These are phyloP conservation scores for Lophotriccus pileatus DNA, from an alignment of 2,797 vertebrate species.

Conservation along the genomic window DNA sequence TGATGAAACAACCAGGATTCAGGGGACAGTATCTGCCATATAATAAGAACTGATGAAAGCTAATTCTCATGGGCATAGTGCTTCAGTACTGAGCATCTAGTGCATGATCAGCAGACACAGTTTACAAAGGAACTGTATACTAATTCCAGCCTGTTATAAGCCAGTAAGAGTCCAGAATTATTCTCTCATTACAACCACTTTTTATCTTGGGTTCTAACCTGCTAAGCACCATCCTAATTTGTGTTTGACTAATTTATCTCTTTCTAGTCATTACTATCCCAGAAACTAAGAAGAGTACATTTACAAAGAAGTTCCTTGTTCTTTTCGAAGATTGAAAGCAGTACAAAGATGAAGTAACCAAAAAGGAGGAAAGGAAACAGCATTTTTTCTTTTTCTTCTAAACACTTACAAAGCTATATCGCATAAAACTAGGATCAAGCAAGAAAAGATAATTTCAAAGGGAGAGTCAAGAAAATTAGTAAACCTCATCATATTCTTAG, in stretches of 20 bases:
- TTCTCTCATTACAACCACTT: neutral
- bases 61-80: neutral
- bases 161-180: neutral
- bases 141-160: neutral
- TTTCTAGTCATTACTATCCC: neutral
- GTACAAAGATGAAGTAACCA: neutral
- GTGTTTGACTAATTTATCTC: neutral
- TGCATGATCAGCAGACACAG: neutral
- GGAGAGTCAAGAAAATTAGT: neutral
- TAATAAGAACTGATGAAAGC: neutral
- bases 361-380: neutral
- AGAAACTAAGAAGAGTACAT: neutral
- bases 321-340: neutral
- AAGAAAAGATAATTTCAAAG: neutral
- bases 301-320: neutral
- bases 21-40: neutral
- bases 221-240: neutral
- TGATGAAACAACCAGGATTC: neutral
- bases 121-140: neutral
- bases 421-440: neutral
- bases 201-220: neutral
- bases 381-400: neutral
- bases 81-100: neutral
- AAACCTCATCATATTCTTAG: fast-evolving
- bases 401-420: neutral